These are phyloP conservation scores for Melanotaenia boesemani DNA, from an alignment of 2,797 vertebrate genomes.

Conservation along the genomic window DNA sequence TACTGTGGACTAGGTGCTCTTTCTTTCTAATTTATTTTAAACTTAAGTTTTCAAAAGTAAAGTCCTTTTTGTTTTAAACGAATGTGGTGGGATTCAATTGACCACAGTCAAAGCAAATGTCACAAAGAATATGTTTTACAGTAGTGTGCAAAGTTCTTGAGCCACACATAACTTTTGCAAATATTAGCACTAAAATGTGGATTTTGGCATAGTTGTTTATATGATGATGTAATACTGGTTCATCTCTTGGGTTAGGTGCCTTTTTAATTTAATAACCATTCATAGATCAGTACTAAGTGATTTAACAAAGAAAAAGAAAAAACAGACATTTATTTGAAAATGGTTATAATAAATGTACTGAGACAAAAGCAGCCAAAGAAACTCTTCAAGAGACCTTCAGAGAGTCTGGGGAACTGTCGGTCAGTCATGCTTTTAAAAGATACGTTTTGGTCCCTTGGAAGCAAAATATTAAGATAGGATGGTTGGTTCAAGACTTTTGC, in stretches of 20 bases:
- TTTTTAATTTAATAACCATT: not conserved
- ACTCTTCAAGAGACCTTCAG: not conserved
- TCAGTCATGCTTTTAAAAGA: not conserved
- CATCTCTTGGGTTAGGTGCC: not conserved
- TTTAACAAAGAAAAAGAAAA: not conserved
- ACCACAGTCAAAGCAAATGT: not conserved
- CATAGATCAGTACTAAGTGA: not conserved
- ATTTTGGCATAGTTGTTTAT: not conserved
- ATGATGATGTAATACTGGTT: not conserved
- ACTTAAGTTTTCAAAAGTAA: not conserved
- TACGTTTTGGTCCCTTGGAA: not conserved
- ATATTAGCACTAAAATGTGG: not conserved
- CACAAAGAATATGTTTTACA: not conserved
- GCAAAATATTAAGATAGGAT: not conserved
- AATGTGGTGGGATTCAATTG: not conserved
- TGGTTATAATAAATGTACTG: not conserved
- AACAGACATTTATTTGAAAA: not conserved
- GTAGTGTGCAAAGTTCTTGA: not conserved
- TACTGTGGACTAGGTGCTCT: not conserved
- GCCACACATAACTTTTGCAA: not conserved
- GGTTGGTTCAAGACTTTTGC: not conserved
- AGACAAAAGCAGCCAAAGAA: not conserved
- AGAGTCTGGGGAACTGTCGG: not conserved
- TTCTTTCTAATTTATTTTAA: not conserved
- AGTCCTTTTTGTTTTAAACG: not conserved